Conservation (phyloP, 2,888 invertebrate genomes). For the Lepetodrilus schrolli region DNA sequence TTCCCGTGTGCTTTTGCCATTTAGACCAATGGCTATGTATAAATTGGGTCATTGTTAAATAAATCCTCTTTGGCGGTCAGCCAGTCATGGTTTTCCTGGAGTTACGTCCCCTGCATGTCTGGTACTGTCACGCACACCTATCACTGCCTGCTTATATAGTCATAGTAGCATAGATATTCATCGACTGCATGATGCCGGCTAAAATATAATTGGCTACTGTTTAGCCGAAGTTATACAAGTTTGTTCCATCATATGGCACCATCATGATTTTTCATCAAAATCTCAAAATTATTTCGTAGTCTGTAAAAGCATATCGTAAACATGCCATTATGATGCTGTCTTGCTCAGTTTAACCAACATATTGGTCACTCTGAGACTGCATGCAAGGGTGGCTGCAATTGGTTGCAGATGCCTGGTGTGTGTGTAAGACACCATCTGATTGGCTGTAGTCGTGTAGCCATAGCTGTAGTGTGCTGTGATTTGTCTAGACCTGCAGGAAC, state of each 20-base stretch:
- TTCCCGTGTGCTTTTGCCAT: constrained; percentile 7
- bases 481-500: neutral
- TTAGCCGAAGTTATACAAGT: constrained; percentile 7
- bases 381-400: neutral
- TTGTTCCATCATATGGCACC: neutral
- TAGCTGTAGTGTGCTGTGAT: constrained; percentile 20
- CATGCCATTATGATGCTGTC: neutral
- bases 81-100: constrained; percentile 24
- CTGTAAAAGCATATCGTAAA: neutral
- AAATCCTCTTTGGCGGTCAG: constrained; percentile 7
- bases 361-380: neutral
- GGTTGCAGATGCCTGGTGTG: neutral
- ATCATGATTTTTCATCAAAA: neutral
- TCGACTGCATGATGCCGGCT: constrained; percentile 24
- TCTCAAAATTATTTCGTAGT: constrained; percentile 4
- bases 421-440: constrained; percentile 15
- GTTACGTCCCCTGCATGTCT: constrained; percentile 25
- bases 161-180: constrained; percentile 6
- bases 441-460: constrained; percentile 15
- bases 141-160: constrained; percentile 22
- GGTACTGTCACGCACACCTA: constrained; percentile 25
- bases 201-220: constrained; percentile 1
- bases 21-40: constrained; percentile 4
- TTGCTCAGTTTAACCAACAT: neutral
- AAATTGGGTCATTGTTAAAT: constrained; percentile 18